Evolutionary conservation across 2,797 vertebrate genomes (phyloP).

Genomic region (Darevskia nairensis): DNA sequence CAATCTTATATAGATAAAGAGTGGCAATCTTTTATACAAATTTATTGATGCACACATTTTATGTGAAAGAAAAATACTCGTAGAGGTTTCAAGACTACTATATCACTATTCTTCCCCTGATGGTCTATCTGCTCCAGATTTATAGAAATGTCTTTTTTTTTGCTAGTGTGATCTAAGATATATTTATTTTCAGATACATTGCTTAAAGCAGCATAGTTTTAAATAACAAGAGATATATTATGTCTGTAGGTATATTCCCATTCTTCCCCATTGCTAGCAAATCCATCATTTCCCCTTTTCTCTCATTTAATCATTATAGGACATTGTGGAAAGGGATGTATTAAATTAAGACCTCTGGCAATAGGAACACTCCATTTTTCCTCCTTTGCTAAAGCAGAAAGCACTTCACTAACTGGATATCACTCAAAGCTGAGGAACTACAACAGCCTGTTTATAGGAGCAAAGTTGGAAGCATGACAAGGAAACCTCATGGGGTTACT

Average conservation of each 20-base stretch:
- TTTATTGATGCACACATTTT: constrained; percentile 63
- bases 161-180: constrained; percentile 60
- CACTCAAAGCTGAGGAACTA: not conserved
- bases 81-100: constrained; percentile 45
- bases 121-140: constrained; percentile 58
- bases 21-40: not conserved
- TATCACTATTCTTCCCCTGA: constrained; percentile 31
- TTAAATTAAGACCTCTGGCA: constrained; percentile 50
- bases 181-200: constrained; percentile 57
- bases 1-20: too few species aligned
- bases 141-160: constrained; percentile 46
- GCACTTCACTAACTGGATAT: too few species aligned
- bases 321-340: constrained; percentile 39
- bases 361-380: constrained; percentile 37
- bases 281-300: constrained; percentile 38
- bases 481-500: not conserved
- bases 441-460: not conserved
- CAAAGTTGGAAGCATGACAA: not conserved
- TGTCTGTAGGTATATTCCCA: constrained; percentile 41
- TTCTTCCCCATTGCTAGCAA: constrained; percentile 59
- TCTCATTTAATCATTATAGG: constrained; percentile 46
- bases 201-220: constrained; percentile 56
- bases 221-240: constrained; percentile 57
- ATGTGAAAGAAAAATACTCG: constrained; percentile 59
- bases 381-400: not conserved